phyloP scores from a whole-genome alignment of 2,113 vertebrate species.

The Solenodon paradoxus region DNA sequence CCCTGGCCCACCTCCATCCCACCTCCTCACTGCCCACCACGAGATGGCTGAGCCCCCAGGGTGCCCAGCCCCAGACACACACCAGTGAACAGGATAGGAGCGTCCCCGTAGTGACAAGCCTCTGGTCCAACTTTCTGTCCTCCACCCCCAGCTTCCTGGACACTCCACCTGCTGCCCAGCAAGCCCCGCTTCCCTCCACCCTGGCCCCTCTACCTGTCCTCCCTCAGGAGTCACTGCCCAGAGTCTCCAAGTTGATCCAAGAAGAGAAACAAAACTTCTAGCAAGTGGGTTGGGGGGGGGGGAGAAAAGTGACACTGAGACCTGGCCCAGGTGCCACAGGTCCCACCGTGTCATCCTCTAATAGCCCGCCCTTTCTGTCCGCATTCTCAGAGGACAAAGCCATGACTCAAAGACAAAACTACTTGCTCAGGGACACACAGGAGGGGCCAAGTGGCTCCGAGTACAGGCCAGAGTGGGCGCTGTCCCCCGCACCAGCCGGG shows the following conservation, averaged over 20 bases:
- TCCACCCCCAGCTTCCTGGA: not conserved
- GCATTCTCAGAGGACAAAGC: not conserved
- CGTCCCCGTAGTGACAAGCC: not conserved
- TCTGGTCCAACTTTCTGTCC: not conserved
- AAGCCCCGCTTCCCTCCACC: not conserved
- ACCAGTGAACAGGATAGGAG: not conserved
- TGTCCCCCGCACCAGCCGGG: too few species aligned
- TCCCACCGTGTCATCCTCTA: not conserved
- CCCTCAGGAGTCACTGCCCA: not conserved
- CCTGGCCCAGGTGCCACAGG: not conserved
- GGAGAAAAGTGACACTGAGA: not conserved
- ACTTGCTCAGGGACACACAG: not conserved
- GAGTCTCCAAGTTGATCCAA: not conserved
- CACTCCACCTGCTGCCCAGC: not conserved
- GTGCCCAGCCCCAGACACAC: not conserved
- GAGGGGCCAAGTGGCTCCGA: not conserved
- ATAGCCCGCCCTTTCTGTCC: not conserved
- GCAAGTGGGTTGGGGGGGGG: not conserved
- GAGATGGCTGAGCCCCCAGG: fast-evolving
- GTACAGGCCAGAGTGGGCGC: not conserved
- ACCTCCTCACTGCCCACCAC: too few species aligned
- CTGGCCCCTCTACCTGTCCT: too few species aligned
- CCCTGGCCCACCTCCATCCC: fast-evolving
- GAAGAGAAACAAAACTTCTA: not conserved
- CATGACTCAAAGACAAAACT: not conserved